These are phyloP conservation scores for Pocillopora grandis DNA, from an alignment of 92 coral and sea anemone genomes.

Conservation along the genomic window DNA sequence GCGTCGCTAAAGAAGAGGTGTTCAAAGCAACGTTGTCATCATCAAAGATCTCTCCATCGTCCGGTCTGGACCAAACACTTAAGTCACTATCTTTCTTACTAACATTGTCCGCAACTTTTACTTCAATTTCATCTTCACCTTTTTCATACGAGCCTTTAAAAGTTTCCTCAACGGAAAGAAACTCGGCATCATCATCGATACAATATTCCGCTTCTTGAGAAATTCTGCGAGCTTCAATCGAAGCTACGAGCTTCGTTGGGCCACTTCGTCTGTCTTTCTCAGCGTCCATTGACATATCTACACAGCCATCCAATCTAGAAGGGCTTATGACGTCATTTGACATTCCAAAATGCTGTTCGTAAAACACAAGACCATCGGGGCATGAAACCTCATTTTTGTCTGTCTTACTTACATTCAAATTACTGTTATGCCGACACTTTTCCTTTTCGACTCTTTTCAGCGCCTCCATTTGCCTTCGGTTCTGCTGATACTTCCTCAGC, in stretches of 20 bases:
- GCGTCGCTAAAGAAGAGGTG: background rate
- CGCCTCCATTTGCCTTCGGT: constrained; percentile 12
- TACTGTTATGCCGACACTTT: constrained; percentile 11
- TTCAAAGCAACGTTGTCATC: background rate
- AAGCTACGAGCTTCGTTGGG: background rate
- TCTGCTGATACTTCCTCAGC: constrained; percentile 24
- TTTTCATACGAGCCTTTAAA: background rate
- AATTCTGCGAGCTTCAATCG: background rate
- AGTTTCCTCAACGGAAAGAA: background rate
- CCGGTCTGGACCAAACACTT: background rate
- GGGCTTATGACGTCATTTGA: background rate
- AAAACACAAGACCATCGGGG: constrained; percentile 14
- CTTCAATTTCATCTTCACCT: background rate
- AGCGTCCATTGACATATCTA: background rate
- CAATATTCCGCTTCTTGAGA: background rate
- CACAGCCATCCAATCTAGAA: background rate
- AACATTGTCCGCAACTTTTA: background rate
- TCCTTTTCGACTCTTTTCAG: constrained; percentile 23
- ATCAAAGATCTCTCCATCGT: background rate
- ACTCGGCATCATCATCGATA: background rate
- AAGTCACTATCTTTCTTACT: background rate
- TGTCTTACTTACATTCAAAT: background rate
- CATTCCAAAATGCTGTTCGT: background rate
- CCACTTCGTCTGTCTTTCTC: background rate
- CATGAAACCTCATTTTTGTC: background rate